phyloP scores from a whole-genome alignment of 2,113 vertebrate genomes.

The Phyllopteryx taeniolatus region DNA sequence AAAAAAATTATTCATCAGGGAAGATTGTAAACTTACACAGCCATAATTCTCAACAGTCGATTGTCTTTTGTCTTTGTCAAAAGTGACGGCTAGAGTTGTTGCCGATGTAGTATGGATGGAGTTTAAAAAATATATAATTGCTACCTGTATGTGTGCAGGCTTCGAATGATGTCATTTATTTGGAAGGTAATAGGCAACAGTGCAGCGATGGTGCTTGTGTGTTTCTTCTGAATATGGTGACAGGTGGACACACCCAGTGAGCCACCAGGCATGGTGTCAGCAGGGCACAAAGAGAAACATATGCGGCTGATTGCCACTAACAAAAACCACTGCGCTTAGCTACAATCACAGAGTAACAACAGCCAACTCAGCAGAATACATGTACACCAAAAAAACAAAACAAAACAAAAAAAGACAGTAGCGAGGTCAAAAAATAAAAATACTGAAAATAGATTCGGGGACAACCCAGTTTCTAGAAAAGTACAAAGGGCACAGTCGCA shows the following conservation, averaged over 20 bases:
- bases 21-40: constrained; percentile 9
- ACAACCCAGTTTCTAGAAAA: constrained; percentile 22
- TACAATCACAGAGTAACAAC: constrained; percentile 42
- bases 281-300: constrained; percentile 40
- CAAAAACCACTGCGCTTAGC: constrained; percentile 44
- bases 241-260: constrained; percentile 56
- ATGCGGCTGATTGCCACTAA: constrained; percentile 31
- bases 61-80: too few species aligned
- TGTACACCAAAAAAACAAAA: constrained; percentile 9
- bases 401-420: constrained; percentile 19
- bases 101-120: neutral
- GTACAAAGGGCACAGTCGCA: constrained; percentile 12
- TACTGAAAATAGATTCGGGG: constrained; percentile 12
- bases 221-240: constrained; percentile 38
- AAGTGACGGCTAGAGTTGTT: neutral
- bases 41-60: neutral
- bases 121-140: constrained; percentile 25
- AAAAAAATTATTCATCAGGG: constrained; percentile 5
- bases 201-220: constrained; percentile 17
- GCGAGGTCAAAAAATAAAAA: constrained; percentile 12
- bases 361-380: constrained; percentile 61
- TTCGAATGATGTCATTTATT: constrained; percentile 49
- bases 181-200: constrained; percentile 19
- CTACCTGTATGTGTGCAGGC: constrained; percentile 26
- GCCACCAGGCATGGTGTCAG: constrained; percentile 49